Base-by-base conservation (phyloP, 2,113 vertebrate species). In the Periophthalmodon schlosseri region DNA sequence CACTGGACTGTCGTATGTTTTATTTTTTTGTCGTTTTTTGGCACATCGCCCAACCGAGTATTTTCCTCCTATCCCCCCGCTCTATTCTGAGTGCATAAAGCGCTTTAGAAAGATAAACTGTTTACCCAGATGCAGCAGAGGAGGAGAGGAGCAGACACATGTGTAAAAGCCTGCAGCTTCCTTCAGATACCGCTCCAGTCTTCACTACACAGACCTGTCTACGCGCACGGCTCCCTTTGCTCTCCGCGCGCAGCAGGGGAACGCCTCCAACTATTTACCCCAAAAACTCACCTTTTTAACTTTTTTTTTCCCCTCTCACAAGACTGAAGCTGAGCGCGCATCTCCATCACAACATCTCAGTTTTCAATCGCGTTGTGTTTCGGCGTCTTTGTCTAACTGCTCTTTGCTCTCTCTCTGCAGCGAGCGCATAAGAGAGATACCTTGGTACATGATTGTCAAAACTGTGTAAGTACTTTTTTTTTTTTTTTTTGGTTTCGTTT, bases 401-500 rank as follows among this genome's bases (percentile, higher is more conserved):
- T 64, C 3, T 73, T 52, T 76, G 69, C 77, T 74, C 73, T 86
- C 83, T 76, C 84, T 82, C 88, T 86, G 84, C 88, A 93, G 92
- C 39, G 88, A 91, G 34, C 89, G 78, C 60, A 33, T 92, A 86
- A 91, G 91, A 88, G 92, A 93, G 65, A 66, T 86, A 84, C 93
- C 93, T n/a, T 94, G 93, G 93, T 93, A 93, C 86, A 89, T 93
- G 39, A 68, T 86, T 87, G 82, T 91, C 89, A 91, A 14, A 82
- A 92, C 84, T 28, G 46, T 80, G 94, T 94, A 92, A 93, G 93
- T 90, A 21, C 34, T 70, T 72, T 73, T 72, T 75, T 70, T 49
- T 49, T 56, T 60, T 72, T 81, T 52, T 84, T 91, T 86, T n/a
- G n/a, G 83, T 78, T 84, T 86, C 78, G 79, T 14, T 82, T 61